phyloP scores from a whole-genome alignment of 2,888 invertebrate species.

The Tenthredo notha region DNA sequence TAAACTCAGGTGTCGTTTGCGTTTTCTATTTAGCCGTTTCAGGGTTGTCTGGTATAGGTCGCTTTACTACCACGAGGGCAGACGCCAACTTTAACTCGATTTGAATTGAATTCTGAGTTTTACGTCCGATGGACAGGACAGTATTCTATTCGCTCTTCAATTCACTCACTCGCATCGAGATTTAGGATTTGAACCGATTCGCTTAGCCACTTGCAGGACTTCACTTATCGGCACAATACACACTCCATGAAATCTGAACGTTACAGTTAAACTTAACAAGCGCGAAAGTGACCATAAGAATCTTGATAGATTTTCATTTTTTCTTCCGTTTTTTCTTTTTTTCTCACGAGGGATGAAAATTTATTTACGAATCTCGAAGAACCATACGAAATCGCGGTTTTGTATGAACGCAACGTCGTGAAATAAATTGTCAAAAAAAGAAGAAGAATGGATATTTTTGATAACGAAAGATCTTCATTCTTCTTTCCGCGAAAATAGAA shows the following conservation, averaged over 20 bases:
- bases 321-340: too few relatives aligned
- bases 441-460: too few relatives aligned
- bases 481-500: too few relatives aligned
- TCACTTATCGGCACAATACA: not conserved
- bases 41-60: constrained; percentile 61
- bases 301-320: not conserved
- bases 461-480: not conserved
- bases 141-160: not conserved
- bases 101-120: constrained; percentile 58
- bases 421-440: too few relatives aligned
- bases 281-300: not conserved
- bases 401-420: too few relatives aligned
- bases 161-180: constrained; percentile 7
- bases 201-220: not conserved
- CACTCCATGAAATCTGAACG: not conserved
- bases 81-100: constrained; percentile 58
- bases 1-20: constrained; percentile 75
- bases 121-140: constrained; percentile 37
- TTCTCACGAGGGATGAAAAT: too few relatives aligned
- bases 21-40: constrained; percentile 76
- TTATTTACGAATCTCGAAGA: too few relatives aligned
- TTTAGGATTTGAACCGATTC: constrained; percentile 17
- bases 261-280: not conserved
- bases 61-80: constrained; percentile 44
- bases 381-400: too few relatives aligned